phyloP scores from a whole-genome alignment of 2,113 vertebrate species.

The Ifrita kowaldi region DNA sequence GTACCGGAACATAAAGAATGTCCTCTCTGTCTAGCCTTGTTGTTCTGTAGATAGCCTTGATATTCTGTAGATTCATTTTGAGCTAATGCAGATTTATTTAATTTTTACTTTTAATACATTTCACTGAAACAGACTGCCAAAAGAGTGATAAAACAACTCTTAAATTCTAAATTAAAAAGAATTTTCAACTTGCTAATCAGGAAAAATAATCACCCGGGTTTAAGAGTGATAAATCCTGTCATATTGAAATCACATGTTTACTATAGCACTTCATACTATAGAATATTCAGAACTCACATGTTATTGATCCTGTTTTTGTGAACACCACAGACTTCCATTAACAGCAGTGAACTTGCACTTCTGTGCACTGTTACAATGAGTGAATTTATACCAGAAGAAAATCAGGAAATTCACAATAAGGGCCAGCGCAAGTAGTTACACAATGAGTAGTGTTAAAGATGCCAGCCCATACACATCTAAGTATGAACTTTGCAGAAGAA shows the following conservation, averaged over 20 bases:
- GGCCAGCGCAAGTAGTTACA: background rate
- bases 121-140: constrained; percentile 6
- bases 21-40: background rate
- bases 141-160: background rate
- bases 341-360: background rate
- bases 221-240: background rate
- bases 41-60: background rate
- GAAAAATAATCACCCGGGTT: background rate
- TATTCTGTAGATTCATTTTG: background rate
- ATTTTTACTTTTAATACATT: constrained; percentile 29
- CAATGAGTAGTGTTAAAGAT: background rate
- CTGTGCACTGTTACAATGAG: background rate
- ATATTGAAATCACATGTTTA: background rate
- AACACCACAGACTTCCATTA: background rate
- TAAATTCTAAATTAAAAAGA: background rate
- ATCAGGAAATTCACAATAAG: background rate
- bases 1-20: background rate
- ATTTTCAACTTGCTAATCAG: background rate
- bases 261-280: background rate
- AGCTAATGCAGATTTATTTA: constrained; percentile 8
- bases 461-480: background rate
- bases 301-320: background rate
- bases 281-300: background rate
- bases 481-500: background rate
- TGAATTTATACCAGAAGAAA: background rate